These are phyloP conservation scores for Molorchus minor DNA, from an alignment of 2,888 invertebrate genomes.

Conservation along the genomic window DNA sequence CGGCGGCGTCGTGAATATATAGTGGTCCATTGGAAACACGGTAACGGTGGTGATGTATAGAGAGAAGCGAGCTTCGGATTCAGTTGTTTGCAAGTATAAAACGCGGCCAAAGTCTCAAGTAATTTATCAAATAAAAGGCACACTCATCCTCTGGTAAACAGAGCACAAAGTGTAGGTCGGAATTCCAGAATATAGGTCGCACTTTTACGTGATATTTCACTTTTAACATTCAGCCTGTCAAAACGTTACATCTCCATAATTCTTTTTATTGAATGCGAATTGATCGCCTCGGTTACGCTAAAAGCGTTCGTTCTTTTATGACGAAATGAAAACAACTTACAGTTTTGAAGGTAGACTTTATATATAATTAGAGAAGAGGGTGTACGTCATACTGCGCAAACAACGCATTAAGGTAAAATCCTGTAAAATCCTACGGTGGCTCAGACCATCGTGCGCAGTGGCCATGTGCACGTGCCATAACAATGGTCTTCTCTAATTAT, in stretches of 20 bases:
- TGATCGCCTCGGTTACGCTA: slow-evolving; percentile 1
- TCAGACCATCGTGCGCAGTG: too few species aligned
- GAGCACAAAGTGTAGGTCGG: slow-evolving; percentile 21
- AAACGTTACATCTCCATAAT: slow-evolving; percentile 8
- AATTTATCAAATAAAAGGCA: slow-evolving; percentile 28
- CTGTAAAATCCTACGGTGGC: too few species aligned
- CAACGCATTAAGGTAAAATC: too few species aligned
- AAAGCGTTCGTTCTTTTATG: neutral
- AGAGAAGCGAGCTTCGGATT: slow-evolving; percentile 7
- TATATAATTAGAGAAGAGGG: too few species aligned
- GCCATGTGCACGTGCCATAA: too few species aligned
- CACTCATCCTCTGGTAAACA: slow-evolving; percentile 25
- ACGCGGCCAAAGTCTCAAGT: slow-evolving; percentile 22
- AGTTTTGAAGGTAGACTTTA: too few species aligned
- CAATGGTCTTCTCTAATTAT: too few species aligned
- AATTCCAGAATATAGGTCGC: slow-evolving; percentile 22
- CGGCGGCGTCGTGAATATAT: neutral
- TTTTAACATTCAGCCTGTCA: slow-evolving; percentile 8
- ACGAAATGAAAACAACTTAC: neutral
- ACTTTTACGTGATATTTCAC: slow-evolving; percentile 21
- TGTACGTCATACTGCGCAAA: too few species aligned
- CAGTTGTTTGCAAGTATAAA: slow-evolving; percentile 28
- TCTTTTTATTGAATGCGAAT: slow-evolving; percentile 5
- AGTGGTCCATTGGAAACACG: slow-evolving; percentile 4
- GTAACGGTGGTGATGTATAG: slow-evolving; percentile 1